Percentiles rank a stretch among this genome's conserved stretches.
These are phyloP conservation scores for Chelonus insularis DNA, from an alignment of 1,140 invertebrate genomes.

Conservation along the genomic window DNA sequence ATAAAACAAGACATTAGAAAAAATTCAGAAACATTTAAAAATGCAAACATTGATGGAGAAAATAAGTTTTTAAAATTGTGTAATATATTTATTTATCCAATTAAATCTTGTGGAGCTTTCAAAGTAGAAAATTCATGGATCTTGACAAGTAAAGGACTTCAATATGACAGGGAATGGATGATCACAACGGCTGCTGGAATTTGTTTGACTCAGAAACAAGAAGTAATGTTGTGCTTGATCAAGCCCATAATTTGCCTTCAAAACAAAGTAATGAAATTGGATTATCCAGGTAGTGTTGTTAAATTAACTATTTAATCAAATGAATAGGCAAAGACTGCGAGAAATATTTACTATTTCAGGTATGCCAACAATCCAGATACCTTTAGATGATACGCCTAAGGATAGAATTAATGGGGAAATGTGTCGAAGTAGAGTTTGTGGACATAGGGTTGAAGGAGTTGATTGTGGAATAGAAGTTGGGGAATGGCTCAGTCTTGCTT, in stretches of 20 bases:
- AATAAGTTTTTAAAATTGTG: constrained; percentile 21
- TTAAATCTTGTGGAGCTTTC: constrained; percentile 90
- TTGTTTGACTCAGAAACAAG: constrained; percentile 86
- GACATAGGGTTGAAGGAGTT: constrained; percentile 74
- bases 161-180: constrained; percentile 93
- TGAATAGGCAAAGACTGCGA: constrained; percentile 24
- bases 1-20: background rate
- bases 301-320: constrained; percentile 3
- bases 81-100: constrained; percentile 84
- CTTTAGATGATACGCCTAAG: constrained; percentile 44
- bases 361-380: constrained; percentile 57
- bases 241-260: constrained; percentile 72
- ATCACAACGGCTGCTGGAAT: constrained; percentile 78
- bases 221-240: constrained; percentile 80
- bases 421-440: constrained; percentile 82
- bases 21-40: constrained; percentile 21
- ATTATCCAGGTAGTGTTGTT: constrained; percentile 66
- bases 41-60: background rate
- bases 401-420: constrained; percentile 50
- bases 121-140: constrained; percentile 72
- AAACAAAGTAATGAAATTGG: constrained; percentile 65
- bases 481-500: constrained; percentile 73
- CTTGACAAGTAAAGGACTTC: constrained; percentile 73
- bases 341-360: constrained; percentile 51
- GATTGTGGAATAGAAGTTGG: constrained; percentile 83